Evolutionary conservation across 1,140 invertebrate genomes (phyloP).

Genomic region (Drosophila lacertosa): DNA sequence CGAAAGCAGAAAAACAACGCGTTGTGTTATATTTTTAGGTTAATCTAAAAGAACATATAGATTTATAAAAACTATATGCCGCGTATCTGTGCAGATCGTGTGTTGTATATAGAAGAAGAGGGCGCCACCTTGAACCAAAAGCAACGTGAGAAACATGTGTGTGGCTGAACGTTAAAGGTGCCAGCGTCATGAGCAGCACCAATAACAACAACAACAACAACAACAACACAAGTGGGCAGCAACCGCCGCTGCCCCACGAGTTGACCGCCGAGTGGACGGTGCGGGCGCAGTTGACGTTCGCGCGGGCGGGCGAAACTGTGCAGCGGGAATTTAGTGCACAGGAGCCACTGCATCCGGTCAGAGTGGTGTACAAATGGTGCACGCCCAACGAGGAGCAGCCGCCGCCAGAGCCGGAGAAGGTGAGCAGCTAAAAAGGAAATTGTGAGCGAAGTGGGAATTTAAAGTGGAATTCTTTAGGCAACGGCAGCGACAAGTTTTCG

Average conservation of each 20-base stretch:
- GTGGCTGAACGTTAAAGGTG: slow-evolving; percentile 8
- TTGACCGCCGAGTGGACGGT: slow-evolving; percentile 83
- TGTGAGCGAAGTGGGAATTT: background rate
- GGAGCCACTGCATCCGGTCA: slow-evolving; percentile 72
- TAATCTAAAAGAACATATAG: slow-evolving; percentile 38
- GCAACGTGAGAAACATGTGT: slow-evolving; percentile 27
- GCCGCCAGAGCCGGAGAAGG: slow-evolving; percentile 52
- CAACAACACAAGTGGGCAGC: slow-evolving; percentile 5
- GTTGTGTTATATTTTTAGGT: slow-evolving; percentile 63
- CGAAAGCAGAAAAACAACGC: slow-evolving; percentile 42
- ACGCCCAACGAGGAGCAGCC: slow-evolving; percentile 49
- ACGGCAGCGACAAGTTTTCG: slow-evolving; percentile 69
- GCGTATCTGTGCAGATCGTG: slow-evolving; percentile 41
- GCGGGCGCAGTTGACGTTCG: slow-evolving; percentile 80
- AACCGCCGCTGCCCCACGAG: slow-evolving; percentile 69
- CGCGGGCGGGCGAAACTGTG: slow-evolving; percentile 68
- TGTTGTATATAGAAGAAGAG: slow-evolving; percentile 30
- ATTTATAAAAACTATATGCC: slow-evolving; percentile 51
- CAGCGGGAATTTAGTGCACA: slow-evolving; percentile 60
- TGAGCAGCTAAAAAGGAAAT: slow-evolving; percentile 18
- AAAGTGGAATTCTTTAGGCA: background rate
- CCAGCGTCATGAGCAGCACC: slow-evolving; percentile 12
- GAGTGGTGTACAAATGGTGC: slow-evolving; percentile 72
- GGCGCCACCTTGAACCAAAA: slow-evolving; percentile 18
- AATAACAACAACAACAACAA: background rate